Base-by-base conservation (phyloP, 2,797 vertebrate species). In the Sebastes wilsoni region DNA sequence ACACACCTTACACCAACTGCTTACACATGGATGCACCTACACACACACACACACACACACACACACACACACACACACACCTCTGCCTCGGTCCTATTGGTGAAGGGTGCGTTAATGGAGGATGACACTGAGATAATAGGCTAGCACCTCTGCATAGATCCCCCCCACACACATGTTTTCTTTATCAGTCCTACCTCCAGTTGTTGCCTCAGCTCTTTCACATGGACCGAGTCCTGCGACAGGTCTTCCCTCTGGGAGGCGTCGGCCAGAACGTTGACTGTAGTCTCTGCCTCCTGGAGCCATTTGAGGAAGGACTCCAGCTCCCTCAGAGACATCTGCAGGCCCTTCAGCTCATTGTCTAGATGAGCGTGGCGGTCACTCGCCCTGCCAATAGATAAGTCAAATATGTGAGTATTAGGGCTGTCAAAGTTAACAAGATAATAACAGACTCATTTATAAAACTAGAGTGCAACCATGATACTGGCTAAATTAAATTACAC, bases 261-360 rank as follows among this genome's bases (percentile, higher is more conserved):
- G 16, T 98, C 97, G 0, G 95, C 95, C 69, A 99, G 95, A 73
- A 98, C 96, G 7, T 98, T 99, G 69, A 96, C 93, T 0, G 97
- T 98, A 0, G 97, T 97, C 93, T 99, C 98, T 1, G 97, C 97
- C 93, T 99, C 98, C 85, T 97, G 97, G 54, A 99, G 95, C 98
- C 98, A 99, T 88, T 97, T 98, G n/a, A 98, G 94, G 86, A 99
- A 98, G 82, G 93, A 94, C 89, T 99, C 98, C 80, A 99, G 94
- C 89, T 99, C 97, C 85, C 94, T 94, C 59, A 97, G 96, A 42
- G 96, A 97, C 82, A 92, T 85, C 94, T 99, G 97, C 11, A 98
- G 91, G 1, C 84, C 89, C 90, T 96, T 97, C 79, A 98, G 91
- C 14, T 99, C 98, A 1, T 67, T 87, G 87, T 99, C 98, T 93